phyloP scores from a whole-genome alignment of 2,888 invertebrate species.

The Rhamnusium bicolor region DNA sequence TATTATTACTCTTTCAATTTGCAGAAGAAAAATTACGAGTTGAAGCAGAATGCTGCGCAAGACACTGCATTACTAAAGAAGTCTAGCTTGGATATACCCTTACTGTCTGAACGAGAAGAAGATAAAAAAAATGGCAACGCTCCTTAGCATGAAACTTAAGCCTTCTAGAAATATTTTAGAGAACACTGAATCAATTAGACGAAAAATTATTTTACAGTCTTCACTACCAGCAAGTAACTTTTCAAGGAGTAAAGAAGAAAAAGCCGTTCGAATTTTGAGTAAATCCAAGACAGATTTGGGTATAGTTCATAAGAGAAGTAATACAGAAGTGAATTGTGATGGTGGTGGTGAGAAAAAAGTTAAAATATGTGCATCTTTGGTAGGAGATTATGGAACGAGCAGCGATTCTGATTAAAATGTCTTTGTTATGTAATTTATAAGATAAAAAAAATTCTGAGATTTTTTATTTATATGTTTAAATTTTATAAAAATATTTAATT shows the following conservation, averaged over 20 bases:
- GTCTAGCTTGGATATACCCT: slow-evolving; percentile 83
- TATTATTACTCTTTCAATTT: slow-evolving; percentile 31
- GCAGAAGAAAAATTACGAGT: slow-evolving; percentile 82
- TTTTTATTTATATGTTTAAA: not conserved
- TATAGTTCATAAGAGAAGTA: slow-evolving; percentile 51
- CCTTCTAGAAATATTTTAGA: slow-evolving; percentile 77
- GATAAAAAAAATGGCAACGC: slow-evolving; percentile 85
- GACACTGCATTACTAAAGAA: slow-evolving; percentile 83
- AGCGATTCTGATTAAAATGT: slow-evolving; percentile 58
- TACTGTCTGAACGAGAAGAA: slow-evolving; percentile 86
- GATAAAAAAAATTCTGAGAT: not conserved
- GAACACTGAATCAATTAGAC: slow-evolving; percentile 65
- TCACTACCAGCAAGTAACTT: slow-evolving; percentile 66
- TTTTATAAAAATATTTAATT: not conserved
- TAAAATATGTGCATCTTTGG: slow-evolving; percentile 53
- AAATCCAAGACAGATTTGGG: slow-evolving; percentile 55
- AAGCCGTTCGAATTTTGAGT: slow-evolving; percentile 63
- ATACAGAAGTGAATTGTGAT: not conserved
- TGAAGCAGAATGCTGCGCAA: slow-evolving; percentile 80
- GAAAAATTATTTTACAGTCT: slow-evolving; percentile 64
- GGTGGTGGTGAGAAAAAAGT: not conserved
- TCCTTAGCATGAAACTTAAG: slow-evolving; percentile 81
- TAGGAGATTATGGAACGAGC: slow-evolving; percentile 64
- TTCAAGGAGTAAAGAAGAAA: slow-evolving; percentile 63
- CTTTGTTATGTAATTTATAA: not conserved